Conservation (phyloP, 1,140 invertebrate genomes). For the Prorops nasuta region DNA sequence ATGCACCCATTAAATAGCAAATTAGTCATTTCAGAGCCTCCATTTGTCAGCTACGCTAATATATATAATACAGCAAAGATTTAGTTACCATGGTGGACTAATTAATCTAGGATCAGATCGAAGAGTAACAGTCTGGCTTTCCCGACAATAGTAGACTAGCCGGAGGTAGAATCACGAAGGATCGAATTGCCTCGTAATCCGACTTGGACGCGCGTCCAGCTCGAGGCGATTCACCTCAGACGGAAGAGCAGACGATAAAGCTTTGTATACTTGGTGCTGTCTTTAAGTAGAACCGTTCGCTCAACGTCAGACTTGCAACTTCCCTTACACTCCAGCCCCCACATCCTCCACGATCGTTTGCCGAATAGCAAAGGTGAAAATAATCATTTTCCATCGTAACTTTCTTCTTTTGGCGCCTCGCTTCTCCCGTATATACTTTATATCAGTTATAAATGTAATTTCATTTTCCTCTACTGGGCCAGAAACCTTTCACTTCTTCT, state of each 20-base stretch:
- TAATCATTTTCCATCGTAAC: slow-evolving; percentile 47
- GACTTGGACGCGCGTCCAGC: slow-evolving; percentile 17
- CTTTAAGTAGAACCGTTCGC: slow-evolving; percentile 43
- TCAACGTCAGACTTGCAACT: slow-evolving; percentile 37
- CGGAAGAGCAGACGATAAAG: slow-evolving; percentile 25
- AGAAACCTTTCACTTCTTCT: no score
- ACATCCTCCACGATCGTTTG: no score
- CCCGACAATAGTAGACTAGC: slow-evolving; percentile 21
- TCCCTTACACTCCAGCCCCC: slow-evolving; percentile 13
- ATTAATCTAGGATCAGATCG: slow-evolving; percentile 2
- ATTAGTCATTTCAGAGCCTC: no score
- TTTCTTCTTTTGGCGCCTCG: no score
- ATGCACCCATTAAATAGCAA: no score
- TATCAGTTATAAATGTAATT: no score
- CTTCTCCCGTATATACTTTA: no score
- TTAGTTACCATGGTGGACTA: slow-evolving; percentile 10
- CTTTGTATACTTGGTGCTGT: slow-evolving; percentile 21
- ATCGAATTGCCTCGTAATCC: slow-evolving; percentile 30
- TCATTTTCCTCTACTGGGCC: no score
- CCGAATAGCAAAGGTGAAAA: slow-evolving; percentile 40
- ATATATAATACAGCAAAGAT: no score
- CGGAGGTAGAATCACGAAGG: slow-evolving; percentile 15
- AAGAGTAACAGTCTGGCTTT: slow-evolving; percentile 3
- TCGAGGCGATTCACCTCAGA: slow-evolving; percentile 14
- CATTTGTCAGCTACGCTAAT: no score